A percentile compares a stretch with the other conserved stretches of the same genome.
Evolutionary conservation across 1,140 invertebrate genomes (phyloP).

Genomic region (Coelopa frigida): DNA sequence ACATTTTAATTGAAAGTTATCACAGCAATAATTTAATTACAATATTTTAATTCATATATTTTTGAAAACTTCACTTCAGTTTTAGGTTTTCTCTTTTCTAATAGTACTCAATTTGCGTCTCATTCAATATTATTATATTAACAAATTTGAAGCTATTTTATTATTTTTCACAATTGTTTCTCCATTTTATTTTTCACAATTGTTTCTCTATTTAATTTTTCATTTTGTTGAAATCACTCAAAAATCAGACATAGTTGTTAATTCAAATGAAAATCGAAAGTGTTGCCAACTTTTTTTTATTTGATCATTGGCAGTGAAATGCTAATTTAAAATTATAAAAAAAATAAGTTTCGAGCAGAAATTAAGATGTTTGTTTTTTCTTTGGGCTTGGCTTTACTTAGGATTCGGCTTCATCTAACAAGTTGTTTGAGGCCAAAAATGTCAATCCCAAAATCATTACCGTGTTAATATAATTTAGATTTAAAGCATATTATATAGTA

Average conservation of each 20-base stretch:
- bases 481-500: too few species aligned
- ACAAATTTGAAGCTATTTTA: neutral
- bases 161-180: neutral
- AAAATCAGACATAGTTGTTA: neutral
- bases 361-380: too few species aligned
- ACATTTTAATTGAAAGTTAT: slow-evolving; percentile 42
- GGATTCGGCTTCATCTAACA: too few species aligned
- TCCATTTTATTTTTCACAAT: neutral
- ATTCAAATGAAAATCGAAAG: neutral
- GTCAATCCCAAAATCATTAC: too few species aligned
- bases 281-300: slow-evolving; percentile 4
- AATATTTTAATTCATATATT: slow-evolving; percentile 15
- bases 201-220: slow-evolving; percentile 1
- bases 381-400: too few species aligned
- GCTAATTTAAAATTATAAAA: too few species aligned
- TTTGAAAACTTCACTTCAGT: slow-evolving; percentile 14
- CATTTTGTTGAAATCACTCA: neutral
- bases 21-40: slow-evolving; percentile 36
- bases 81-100: slow-evolving; percentile 3
- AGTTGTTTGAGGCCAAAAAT: too few species aligned
- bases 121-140: slow-evolving; percentile 2
- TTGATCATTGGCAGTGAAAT: slow-evolving; percentile 1
- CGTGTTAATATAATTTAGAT: too few species aligned
- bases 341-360: too few species aligned
- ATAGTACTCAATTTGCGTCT: slow-evolving; percentile 7